Percentiles rank a stretch among this genome's conserved stretches.
Evolutionary conservation across 2,797 vertebrate species (phyloP).

Genomic region (Varecia variegata): DNA sequence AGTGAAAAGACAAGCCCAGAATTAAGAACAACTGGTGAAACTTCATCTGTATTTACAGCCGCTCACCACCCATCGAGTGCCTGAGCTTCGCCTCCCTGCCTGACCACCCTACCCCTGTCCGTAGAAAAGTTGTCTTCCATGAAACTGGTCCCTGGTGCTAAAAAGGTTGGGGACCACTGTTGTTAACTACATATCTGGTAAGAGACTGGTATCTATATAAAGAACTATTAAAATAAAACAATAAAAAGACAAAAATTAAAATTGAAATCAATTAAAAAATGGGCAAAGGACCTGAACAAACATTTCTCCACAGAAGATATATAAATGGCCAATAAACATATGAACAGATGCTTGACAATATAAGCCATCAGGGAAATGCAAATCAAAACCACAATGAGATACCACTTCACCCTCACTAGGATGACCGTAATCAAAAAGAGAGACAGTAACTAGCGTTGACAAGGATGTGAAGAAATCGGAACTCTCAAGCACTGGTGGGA

Average conservation of each 20-base stretch:
- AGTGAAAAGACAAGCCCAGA: background rate
- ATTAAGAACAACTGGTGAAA: background rate
- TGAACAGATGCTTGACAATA: background rate
- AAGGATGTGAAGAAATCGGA: background rate
- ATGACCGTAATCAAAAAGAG: background rate
- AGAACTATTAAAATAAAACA: background rate
- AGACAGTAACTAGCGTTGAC: background rate
- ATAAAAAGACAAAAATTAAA: background rate
- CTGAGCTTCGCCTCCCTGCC: too few relatives aligned
- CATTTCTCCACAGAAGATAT: background rate
- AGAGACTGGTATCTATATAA: background rate
- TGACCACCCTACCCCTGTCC: too few relatives aligned
- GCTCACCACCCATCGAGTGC: too few relatives aligned
- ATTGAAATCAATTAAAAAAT: background rate
- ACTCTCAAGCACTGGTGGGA: fast-evolving
- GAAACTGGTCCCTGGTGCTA: too few relatives aligned
- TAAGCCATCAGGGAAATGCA: background rate
- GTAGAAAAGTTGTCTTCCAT: too few relatives aligned
- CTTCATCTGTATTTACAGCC: too few relatives aligned
- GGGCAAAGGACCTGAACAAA: background rate
- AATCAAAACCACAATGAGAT: background rate
- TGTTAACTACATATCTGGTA: background rate
- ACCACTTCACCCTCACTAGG: too few relatives aligned
- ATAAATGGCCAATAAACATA: background rate
- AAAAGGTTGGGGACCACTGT: background rate